These are phyloP conservation scores for Atrichornis clamosus DNA, from an alignment of 2,113 vertebrate species.

Conservation along the genomic window DNA sequence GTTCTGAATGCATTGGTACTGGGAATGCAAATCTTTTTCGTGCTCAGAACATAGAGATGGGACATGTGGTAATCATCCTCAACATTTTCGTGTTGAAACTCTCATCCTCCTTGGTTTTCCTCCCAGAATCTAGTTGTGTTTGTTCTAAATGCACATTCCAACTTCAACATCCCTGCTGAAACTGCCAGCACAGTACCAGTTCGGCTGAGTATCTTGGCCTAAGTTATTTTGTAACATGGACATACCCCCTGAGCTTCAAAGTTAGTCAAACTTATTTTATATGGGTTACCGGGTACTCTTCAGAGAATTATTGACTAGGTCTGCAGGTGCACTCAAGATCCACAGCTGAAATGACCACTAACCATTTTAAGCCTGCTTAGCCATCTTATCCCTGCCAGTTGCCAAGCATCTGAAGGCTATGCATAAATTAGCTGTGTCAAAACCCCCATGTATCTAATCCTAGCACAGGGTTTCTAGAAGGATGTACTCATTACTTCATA, in stretches of 20 bases:
- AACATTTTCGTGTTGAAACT: neutral
- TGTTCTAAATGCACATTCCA: neutral
- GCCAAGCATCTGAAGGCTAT: neutral
- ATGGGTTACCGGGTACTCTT: neutral
- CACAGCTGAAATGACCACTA: neutral
- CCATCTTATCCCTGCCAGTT: neutral
- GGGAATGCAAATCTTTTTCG: neutral
- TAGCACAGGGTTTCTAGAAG: neutral
- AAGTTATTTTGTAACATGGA: neutral
- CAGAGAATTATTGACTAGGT: neutral
- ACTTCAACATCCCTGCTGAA: neutral
- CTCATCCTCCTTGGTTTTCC: neutral
- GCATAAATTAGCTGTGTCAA: neutral
- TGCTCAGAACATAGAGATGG: neutral
- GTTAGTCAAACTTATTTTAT: neutral
- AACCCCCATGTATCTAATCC: neutral
- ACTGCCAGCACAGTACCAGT: neutral
- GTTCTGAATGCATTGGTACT: neutral
- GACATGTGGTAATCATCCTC: neutral
- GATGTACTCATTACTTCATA: accelerated
- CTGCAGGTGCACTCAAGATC: neutral
- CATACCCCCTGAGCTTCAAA: neutral
- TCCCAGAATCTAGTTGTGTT: neutral
- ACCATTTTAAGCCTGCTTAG: neutral
- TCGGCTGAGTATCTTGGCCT: neutral